Evolutionary conservation across 2,888 invertebrate genomes (phyloP).

Genomic region (Caenorhabditis doughertyi): DNA sequence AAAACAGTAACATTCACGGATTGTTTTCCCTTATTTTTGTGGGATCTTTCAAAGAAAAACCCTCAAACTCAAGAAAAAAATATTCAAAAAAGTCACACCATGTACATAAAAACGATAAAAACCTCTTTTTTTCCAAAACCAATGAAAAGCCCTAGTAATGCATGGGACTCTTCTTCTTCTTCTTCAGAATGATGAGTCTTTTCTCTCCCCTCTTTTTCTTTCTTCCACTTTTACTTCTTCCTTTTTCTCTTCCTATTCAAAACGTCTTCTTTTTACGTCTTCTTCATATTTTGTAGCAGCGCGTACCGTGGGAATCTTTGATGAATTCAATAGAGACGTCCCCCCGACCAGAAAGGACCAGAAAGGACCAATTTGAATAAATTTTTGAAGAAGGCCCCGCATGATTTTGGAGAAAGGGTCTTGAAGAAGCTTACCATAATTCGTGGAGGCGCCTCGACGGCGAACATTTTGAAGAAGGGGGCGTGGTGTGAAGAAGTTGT

Average conservation of each 20-base stretch:
- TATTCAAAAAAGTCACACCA: background rate
- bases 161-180: constrained; percentile 33
- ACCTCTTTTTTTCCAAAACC: constrained; percentile 13
- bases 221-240: constrained; percentile 3
- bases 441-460: constrained; percentile 40
- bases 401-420: too few relatives aligned
- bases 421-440: constrained; percentile 25
- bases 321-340: constrained; percentile 21
- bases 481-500: too few relatives aligned
- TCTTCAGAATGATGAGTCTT: constrained; percentile 32
- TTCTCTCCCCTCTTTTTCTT: background rate
- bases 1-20: too few relatives aligned
- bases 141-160: constrained; percentile 46
- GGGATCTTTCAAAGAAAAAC: too few relatives aligned
- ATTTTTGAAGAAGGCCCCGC: too few relatives aligned
- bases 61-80: too few relatives aligned
- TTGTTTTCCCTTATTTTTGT: too few relatives aligned
- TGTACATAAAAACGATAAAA: constrained; percentile 13
- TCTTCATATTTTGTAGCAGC: background rate
- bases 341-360: background rate
- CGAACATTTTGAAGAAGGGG: constrained; percentile 31
- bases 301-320: constrained; percentile 44
- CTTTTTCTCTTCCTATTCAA: background rate
- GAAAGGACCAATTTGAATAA: constrained; percentile 27
- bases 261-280: background rate